Percentiles rank a stretch among this genome's conserved stretches.
Evolutionary conservation across 2,888 invertebrate genomes (phyloP).

Genomic region (Drosophila mettleri): DNA sequence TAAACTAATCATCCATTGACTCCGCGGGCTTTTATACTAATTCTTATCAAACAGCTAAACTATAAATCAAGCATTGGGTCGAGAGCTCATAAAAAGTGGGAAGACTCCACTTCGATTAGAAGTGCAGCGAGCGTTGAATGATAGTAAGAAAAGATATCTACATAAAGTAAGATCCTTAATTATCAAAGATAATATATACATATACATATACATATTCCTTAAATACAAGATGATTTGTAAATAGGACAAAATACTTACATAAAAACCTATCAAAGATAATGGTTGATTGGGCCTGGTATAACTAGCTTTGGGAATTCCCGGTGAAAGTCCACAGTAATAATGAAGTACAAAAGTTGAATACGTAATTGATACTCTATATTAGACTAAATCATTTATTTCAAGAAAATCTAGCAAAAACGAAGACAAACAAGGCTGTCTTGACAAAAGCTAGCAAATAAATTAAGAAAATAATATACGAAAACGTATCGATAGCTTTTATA

Average conservation of each 20-base stretch:
- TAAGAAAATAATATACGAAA: too few relatives aligned
- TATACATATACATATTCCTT: too few relatives aligned
- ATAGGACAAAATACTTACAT: background rate
- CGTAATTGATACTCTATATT: background rate
- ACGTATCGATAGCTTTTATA: too few relatives aligned
- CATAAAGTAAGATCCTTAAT: too few relatives aligned
- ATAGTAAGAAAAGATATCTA: too few relatives aligned
- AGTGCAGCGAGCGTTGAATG: too few relatives aligned
- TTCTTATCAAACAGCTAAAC: constrained; percentile 26
- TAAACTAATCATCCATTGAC: constrained; percentile 25
- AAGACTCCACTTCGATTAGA: constrained; percentile 43
- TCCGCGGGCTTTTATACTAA: constrained; percentile 51
- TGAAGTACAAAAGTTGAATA: background rate
- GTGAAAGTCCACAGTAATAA: background rate
- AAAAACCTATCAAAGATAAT: background rate
- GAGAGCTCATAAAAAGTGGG: constrained; percentile 28
- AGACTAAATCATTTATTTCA: too few relatives aligned
- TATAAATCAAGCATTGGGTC: constrained; percentile 38
- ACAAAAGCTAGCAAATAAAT: too few relatives aligned
- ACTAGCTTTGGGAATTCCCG: background rate
- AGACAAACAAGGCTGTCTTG: too few relatives aligned
- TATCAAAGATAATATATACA: too few relatives aligned
- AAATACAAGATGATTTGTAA: background rate
- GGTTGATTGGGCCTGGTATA: background rate
- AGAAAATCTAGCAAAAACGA: too few relatives aligned